A percentile compares a stretch with the other conserved stretches of the same genome.
These are phyloP conservation scores for Stenichneumon culpator DNA, from an alignment of 2,888 invertebrate species.

Conservation along the genomic window DNA sequence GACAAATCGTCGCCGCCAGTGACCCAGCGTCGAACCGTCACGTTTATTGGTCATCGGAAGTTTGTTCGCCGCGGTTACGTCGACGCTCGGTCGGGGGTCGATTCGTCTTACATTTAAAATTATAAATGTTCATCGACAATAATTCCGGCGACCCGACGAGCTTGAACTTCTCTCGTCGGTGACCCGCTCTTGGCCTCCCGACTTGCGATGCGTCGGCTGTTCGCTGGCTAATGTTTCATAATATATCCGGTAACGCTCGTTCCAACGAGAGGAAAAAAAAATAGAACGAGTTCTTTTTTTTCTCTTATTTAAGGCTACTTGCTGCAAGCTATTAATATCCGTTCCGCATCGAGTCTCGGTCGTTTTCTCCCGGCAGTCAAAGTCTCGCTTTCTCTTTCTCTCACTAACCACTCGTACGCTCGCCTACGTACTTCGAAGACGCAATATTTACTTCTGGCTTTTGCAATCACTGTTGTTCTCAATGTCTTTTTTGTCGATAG, in stretches of 20 bases:
- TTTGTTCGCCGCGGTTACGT: background rate
- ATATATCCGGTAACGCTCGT: background rate
- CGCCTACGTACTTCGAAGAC: background rate
- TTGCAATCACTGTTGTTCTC: constrained; percentile 54
- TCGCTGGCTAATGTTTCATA: background rate
- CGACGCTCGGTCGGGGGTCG: background rate
- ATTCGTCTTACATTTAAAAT: background rate
- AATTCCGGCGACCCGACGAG: constrained; percentile 1
- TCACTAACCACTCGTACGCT: background rate
- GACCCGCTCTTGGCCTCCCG: background rate
- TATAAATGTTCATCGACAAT: background rate
- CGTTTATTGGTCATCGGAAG: background rate
- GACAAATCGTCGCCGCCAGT: background rate
- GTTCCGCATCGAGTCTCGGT: background rate
- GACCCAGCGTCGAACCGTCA: background rate
- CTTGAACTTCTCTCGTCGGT: background rate
- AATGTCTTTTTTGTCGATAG: constrained; percentile 37
- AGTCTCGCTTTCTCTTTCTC: constrained; percentile 42
- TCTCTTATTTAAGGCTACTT: background rate
- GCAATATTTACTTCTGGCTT: constrained; percentile 52
- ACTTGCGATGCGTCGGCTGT: background rate
- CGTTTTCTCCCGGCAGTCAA: constrained; percentile 22
- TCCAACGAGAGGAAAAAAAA: background rate
- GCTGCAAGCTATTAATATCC: background rate
- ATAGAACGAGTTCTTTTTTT: background rate